A percentile compares a stretch with the other conserved stretches of the same genome.
Conservation (phyloP, 2,888 invertebrate species). For the Spicauda simplicius region DNA sequence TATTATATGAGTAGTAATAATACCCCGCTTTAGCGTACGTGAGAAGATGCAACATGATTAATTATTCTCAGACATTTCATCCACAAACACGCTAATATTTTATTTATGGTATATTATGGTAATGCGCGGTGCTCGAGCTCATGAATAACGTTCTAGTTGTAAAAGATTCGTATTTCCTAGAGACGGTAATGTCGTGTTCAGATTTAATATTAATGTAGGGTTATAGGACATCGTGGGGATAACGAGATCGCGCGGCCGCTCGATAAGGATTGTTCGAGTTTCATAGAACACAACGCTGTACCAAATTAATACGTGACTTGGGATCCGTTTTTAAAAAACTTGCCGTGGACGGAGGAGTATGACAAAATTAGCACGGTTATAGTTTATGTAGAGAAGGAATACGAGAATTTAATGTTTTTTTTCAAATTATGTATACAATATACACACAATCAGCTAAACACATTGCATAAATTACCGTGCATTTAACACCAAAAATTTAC, state of each 20-base stretch:
- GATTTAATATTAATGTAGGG: conserved; percentile 60
- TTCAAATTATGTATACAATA: too few species aligned
- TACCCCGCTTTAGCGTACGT: conserved; percentile 15
- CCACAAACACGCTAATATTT: conserved; percentile 42
- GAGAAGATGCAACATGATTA: conserved; percentile 36
- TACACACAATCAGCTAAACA: too few species aligned
- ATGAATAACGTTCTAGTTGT: conserved; percentile 45
- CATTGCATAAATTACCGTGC: too few species aligned
- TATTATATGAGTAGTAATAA: not conserved
- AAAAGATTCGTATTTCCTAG: conserved; percentile 45
- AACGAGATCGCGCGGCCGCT: conserved; percentile 25
- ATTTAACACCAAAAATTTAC: too few species aligned
- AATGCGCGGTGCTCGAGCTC: conserved; percentile 41
- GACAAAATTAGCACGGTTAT: too few species aligned
- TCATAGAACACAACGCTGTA: not conserved
- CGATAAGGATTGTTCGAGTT: conserved; percentile 29
- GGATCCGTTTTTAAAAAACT: too few species aligned
- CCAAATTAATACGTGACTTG: too few species aligned
- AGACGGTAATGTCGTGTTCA: conserved; percentile 47
- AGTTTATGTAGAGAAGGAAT: too few species aligned
- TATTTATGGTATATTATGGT: conserved; percentile 47
- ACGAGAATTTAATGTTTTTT: too few species aligned
- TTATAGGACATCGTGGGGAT: conserved; percentile 42
- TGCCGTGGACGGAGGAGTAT: too few species aligned
- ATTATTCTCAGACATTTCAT: conserved; percentile 38